A percentile compares a stretch with the other conserved stretches of the same genome.
These are phyloP conservation scores for Galemys pyrenaicus DNA, from an alignment of 2,113 vertebrate species.

Conservation along the genomic window DNA sequence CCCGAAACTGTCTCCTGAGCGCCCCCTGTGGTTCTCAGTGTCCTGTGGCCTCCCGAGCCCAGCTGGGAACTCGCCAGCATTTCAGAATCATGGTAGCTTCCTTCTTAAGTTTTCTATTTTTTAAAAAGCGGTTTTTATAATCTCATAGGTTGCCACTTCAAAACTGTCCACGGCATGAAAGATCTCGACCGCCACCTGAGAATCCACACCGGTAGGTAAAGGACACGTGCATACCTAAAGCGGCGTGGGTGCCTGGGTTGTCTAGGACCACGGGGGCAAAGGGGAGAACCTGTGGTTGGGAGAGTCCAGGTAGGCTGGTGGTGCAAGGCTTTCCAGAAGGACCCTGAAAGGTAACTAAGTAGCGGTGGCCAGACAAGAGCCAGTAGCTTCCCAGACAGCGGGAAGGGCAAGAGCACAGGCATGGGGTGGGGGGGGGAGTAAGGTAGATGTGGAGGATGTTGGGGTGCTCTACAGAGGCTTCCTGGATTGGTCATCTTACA, in stretches of 20 bases:
- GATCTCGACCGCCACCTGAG: conserved; percentile 97
- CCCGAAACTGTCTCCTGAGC: accelerated
- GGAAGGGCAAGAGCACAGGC: neutral
- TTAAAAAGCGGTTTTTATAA: neutral
- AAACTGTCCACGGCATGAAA: conserved; percentile 97
- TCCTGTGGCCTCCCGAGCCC: neutral
- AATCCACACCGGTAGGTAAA: conserved; percentile 93
- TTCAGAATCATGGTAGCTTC: accelerated
- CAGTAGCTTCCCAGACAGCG: neutral
- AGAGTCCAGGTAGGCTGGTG: neutral
- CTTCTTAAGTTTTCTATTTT: neutral
- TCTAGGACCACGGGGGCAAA: too few relatives aligned
- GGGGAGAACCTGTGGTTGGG: neutral
- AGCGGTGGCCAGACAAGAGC: neutral
- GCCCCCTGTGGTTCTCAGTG: accelerated
- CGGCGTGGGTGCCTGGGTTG: accelerated
- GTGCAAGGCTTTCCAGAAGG: neutral
- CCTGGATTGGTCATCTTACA: neutral
- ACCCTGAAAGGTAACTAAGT: neutral
- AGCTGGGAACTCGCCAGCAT: accelerated
- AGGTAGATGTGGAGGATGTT: neutral
- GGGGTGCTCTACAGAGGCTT: neutral
- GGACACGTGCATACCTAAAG: too few relatives aligned
- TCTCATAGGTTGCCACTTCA: conserved; percentile 94
- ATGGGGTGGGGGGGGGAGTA: neutral